These are phyloP conservation scores for Orthosia gracilis DNA, from an alignment of 2,888 invertebrate species.

Conservation along the genomic window DNA sequence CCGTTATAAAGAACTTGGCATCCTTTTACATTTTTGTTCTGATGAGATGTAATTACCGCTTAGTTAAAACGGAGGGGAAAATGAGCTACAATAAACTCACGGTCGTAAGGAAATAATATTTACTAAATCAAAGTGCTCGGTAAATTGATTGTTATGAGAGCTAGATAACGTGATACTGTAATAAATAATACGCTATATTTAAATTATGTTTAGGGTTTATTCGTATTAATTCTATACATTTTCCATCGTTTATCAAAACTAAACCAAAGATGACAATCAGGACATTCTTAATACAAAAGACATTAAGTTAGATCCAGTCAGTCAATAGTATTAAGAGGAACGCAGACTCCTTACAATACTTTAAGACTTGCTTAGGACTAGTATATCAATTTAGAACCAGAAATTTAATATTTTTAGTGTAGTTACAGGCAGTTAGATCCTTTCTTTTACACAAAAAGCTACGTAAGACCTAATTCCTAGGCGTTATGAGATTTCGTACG, in stretches of 20 bases:
- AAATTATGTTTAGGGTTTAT: no score
- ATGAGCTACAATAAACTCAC: constrained; percentile 1
- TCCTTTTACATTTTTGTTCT: no score
- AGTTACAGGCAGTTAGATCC: background rate
- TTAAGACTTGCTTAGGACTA: background rate
- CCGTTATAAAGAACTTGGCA: no score
- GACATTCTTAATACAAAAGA: no score
- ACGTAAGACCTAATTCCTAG: background rate
- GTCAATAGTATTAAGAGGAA: no score
- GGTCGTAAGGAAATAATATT: constrained; percentile 32
- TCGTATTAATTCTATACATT: no score
- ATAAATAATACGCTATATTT: no score
- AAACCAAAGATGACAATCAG: no score
- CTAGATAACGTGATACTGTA: background rate
- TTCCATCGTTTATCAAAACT: no score
- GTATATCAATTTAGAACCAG: background rate
- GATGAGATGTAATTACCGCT: constrained; percentile 23
- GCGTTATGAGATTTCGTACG: background rate
- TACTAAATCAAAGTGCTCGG: background rate
- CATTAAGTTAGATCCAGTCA: no score
- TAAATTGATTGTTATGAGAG: constrained; percentile 2
- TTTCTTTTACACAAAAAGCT: no score
- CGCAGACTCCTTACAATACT: no score
- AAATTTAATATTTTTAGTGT: background rate
- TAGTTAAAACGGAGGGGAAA: background rate